Base-by-base conservation (phyloP, 1,140 invertebrate species). In the Sinella curviseta region DNA sequence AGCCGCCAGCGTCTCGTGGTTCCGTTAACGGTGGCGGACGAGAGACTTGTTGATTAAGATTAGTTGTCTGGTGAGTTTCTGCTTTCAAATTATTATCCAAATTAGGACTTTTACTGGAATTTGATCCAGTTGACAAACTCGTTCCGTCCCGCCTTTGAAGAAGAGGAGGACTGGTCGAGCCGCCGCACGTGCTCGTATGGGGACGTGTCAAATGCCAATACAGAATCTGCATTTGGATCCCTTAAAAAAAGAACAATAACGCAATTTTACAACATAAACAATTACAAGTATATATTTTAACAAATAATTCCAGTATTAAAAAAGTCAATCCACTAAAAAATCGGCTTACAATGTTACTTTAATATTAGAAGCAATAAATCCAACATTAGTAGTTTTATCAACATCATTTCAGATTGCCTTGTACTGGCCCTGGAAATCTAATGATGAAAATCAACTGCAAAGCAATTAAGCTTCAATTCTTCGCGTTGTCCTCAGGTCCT, bases 221-320 rank as follows among this genome's bases (percentile, higher is more conserved):
- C 78, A 76, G 31, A 57, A 79, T 80, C 79, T 77, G 75, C 79
- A 77, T 77, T 80, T 80, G 74, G 55, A 79, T 79, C 48, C 28
- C 77, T 77, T 8, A 16, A 55, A 8, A 30, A 76, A 17, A 17
- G 12, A 48, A 48, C 39, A 48, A 48, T 8, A 48, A 48, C 39
- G 4, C 4, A 48, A 17, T 48, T 48, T 48, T 48, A 8, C 39
- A 48, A 48, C 39, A 48, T 17, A 60, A 60, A 60, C 12, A 12
- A 60, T 26, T 4, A 60, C 14, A 60, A 60, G 57, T n/a, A 60
- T 4, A 60, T n/a, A 60, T 17, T n/a, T 26, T 17, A 60, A 26
- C 8, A n/a, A 60, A 60, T 14, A 60, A 60, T 16, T 14, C 57
- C 3, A 60, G 24, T 60, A 17, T 26, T 26, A 60, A n/a, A 26